These are phyloP conservation scores for Rhineura floridana DNA, from an alignment of 2,113 vertebrate species.

Conservation along the genomic window DNA sequence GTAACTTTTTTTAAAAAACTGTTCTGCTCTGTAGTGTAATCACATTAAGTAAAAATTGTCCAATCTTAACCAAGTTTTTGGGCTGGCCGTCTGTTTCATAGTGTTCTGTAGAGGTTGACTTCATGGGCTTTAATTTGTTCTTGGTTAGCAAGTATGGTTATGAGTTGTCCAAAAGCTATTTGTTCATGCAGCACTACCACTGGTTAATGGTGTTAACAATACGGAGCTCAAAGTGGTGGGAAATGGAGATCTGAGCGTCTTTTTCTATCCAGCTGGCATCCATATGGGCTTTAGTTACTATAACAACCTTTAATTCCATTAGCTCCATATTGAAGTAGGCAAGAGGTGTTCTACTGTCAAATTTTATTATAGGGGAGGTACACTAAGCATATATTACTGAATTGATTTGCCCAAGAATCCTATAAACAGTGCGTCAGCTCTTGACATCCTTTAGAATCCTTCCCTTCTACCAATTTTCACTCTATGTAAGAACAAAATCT, in stretches of 20 bases:
- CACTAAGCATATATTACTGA: background rate
- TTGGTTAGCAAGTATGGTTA: background rate
- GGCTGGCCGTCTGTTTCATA: conserved; percentile 24
- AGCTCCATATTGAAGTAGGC: background rate
- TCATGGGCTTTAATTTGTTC: background rate
- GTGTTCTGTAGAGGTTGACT: background rate
- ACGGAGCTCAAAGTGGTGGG: background rate
- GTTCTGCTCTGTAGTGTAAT: conserved; percentile 34
- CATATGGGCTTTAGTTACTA: background rate
- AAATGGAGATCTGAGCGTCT: background rate
- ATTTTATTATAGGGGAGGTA: background rate
- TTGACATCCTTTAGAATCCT: background rate
- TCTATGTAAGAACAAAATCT: background rate
- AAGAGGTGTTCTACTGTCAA: background rate
- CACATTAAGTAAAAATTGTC: conserved; percentile 36
- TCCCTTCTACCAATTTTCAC: background rate
- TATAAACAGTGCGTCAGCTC: background rate
- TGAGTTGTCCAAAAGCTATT: conserved; percentile 10
- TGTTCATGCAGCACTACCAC: background rate
- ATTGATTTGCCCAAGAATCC: background rate
- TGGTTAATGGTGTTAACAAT: background rate
- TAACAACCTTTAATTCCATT: background rate
- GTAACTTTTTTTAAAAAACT: conserved; percentile 4
- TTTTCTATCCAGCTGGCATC: background rate
- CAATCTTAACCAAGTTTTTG: conserved; percentile 24